Evolutionary conservation across 2,113 vertebrate species (phyloP), one percentile per base, ranked within the genome.

Genomic region (Rhinopomastus cyanomelas): DNA sequence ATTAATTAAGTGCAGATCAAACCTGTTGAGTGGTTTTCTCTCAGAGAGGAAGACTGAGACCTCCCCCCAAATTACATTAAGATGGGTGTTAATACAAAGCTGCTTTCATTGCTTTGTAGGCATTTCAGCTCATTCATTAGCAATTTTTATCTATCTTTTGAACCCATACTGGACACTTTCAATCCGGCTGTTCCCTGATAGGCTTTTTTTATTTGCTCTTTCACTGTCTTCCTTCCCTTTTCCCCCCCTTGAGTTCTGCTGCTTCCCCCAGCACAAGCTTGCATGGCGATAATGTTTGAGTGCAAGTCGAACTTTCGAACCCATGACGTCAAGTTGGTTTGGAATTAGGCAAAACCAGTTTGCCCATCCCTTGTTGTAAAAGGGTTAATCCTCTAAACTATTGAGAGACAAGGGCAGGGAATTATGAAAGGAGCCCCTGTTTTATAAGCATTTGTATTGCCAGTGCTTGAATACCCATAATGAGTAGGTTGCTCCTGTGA

Each of bases 331-430:
- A 53, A 32, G 53, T 67, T 44, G 52, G 72, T 84, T 86, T 92
- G 94, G 96, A 96, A 96, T 94, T 96, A 92, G 93, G 94, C 80
- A 95, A 72, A 94, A 94, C 92, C 88, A 88, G 91, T 96, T 95
- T 96, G 87, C 89, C 94, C 89, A 88, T 91, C 89, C 91, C 94
- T 94, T 2, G 12, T 34, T 87, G 85, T 82, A 88, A 95, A 95
- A 96, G 93, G 92, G 94, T 96, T 96, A 95, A 92, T 94, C 95
- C 93, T 88, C 67, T 66, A 59, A 94, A 75, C 90, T 93, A 87
- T 79, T 83, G 86, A 93, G 92, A 93, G 89, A 56, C 78, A 44
- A 94, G 90, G 94, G 81, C 78, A 86, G 87, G 81, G 74, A 89
- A 65, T 91, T 97, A 64, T 78, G 78, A 91, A 93, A 73, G 69